Conservation (phyloP, 2,888 invertebrate species). For the Lasioglossum villosulum region DNA sequence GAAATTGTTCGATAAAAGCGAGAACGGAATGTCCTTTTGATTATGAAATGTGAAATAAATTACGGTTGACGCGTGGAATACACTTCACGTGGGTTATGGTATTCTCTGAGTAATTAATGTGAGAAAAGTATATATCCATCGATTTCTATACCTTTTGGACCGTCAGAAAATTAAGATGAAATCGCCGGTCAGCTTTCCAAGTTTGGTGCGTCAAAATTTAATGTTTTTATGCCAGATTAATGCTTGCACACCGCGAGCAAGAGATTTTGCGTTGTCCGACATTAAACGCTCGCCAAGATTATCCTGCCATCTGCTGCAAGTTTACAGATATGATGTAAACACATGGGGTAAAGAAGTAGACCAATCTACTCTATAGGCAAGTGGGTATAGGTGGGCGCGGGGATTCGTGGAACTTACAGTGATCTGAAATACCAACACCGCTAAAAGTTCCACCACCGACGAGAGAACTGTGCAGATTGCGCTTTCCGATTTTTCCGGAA, state of each 20-base stretch:
- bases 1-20: not conserved
- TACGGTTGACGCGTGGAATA: not conserved
- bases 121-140: not conserved
- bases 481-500: no score
- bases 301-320: conserved; percentile 18
- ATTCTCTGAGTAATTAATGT: not conserved
- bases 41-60: not conserved
- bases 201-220: not conserved
- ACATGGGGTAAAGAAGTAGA: not conserved
- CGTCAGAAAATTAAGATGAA: not conserved
- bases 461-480: no score
- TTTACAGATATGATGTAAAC: not conserved
- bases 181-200: not conserved
- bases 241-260: conserved; percentile 23
- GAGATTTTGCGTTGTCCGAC: not conserved
- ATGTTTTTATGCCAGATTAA: not conserved
- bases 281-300: not conserved
- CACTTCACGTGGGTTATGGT: not conserved
- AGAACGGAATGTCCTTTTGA: not conserved
- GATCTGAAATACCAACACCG: no score
- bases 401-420: no score
- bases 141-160: conserved; percentile 32
- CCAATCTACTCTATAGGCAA: not conserved
- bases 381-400: no score
- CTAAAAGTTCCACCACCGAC: no score